phyloP scores from a whole-genome alignment of 2,888 invertebrate species.

The Lumbricus terrestris region DNA sequence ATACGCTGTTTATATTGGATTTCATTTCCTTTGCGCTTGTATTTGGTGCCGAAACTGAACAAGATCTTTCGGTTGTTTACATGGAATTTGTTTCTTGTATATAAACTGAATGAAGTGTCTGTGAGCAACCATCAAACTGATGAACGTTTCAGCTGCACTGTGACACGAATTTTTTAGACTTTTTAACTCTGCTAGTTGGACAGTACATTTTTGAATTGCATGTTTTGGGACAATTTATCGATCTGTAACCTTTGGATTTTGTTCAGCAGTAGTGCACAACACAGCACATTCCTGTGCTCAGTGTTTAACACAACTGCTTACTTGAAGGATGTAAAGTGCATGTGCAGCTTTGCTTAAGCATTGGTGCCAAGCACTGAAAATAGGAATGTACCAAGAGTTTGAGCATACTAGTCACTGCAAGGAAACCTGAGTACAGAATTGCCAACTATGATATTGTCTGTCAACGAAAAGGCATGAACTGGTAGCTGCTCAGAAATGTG shows the following conservation, averaged over 20 bases:
- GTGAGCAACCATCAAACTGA: not conserved
- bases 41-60: not conserved
- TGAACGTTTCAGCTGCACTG: not conserved
- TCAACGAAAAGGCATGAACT: no score
- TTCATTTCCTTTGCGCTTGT: not conserved
- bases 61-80: not conserved
- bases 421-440: constrained; percentile 3
- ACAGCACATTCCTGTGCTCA: not conserved
- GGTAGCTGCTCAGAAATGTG: not conserved
- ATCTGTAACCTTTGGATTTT: not conserved
- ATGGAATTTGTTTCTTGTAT: not conserved
- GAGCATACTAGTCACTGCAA: not conserved
- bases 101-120: not conserved
- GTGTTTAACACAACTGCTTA: constrained; percentile 3
- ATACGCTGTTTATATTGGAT: not conserved
- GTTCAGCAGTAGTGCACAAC: not conserved
- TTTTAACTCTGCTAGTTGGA: not conserved
- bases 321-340: not conserved
- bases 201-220: not conserved
- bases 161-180: not conserved
- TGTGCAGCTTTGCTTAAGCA: not conserved
- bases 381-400: not conserved
- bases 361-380: not conserved
- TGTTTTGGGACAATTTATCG: not conserved
- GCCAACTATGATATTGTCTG: not conserved